A percentile compares a stretch with the other conserved stretches of the same genome.
Evolutionary conservation across 2,113 vertebrate species (phyloP).

Genomic region (Crotalus helleri): DNA sequence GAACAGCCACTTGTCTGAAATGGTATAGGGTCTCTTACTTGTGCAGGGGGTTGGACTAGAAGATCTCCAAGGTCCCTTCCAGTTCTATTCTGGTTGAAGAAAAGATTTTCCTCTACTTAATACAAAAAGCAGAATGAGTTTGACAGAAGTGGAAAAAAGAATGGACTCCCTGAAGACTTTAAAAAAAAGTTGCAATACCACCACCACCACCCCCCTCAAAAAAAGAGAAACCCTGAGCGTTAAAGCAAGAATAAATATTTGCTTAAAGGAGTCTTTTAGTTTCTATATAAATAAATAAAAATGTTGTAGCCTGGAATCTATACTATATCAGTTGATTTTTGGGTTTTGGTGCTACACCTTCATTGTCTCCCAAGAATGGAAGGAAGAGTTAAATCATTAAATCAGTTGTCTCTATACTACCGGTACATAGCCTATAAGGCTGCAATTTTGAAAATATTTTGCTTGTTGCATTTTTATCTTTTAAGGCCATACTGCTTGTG

Average conservation of each 20-base stretch:
- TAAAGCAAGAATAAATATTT: not conserved
- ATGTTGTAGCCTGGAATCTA: not conserved
- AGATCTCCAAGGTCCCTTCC: no score
- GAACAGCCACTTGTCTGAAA: no score
- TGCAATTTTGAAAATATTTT: not conserved
- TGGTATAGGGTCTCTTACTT: no score
- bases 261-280: not conserved
- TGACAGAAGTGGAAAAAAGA: not conserved
- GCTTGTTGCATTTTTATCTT: not conserved
- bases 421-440: not conserved
- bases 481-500: not conserved
- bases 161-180: not conserved
- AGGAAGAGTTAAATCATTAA: not conserved
- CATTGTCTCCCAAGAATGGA: not conserved
- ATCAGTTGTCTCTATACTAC: not conserved
- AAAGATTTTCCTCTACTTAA: not conserved
- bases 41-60: no score
- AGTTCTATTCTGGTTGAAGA: not conserved
- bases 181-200: not conserved
- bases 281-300: not conserved
- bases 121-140: no score
- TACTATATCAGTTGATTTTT: not conserved
- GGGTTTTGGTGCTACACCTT: not conserved
- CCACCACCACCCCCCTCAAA: not conserved
- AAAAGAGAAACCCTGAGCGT: not conserved